A percentile compares a stretch with the other conserved stretches of the same genome.
These are phyloP conservation scores for Ophioninae sp. DNA, from an alignment of 2,888 invertebrate genomes.

Conservation along the genomic window DNA sequence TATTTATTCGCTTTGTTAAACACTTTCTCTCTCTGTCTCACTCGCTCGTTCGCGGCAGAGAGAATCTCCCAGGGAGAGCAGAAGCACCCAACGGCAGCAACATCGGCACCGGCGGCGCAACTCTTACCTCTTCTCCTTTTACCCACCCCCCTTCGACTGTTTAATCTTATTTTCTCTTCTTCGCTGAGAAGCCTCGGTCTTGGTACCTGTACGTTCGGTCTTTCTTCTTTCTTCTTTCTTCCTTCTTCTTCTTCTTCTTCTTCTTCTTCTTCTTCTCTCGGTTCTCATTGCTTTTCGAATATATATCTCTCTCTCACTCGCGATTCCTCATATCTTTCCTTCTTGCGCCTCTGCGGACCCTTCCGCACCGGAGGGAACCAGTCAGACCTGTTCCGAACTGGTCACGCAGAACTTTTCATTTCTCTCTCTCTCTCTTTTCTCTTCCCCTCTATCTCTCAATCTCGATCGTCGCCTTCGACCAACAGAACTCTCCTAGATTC, in stretches of 20 bases:
- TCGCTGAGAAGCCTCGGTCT: slow-evolving; percentile 28
- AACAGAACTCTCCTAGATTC: slow-evolving; percentile 34
- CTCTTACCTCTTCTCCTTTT: slow-evolving; percentile 44
- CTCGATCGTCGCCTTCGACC: slow-evolving; percentile 28
- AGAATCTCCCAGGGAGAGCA: slow-evolving; percentile 49
- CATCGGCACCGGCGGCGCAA: slow-evolving; percentile 43
- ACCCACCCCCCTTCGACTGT: slow-evolving; percentile 47
- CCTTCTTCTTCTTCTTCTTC: slow-evolving; percentile 18
- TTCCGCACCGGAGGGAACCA: slow-evolving; percentile 58
- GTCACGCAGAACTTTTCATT: slow-evolving; percentile 77
- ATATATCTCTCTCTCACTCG: slow-evolving; percentile 17
- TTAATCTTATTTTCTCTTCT: slow-evolving; percentile 61
- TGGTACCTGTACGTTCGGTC: slow-evolving; percentile 43
- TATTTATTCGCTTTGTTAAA: slow-evolving; percentile 1
- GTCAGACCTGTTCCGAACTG: slow-evolving; percentile 63
- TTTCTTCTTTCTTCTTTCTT: slow-evolving; percentile 30
- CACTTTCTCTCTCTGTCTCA: slow-evolving; percentile 18
- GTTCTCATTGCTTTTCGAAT: slow-evolving; percentile 17
- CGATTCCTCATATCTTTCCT: slow-evolving; percentile 35
- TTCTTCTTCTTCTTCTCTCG: slow-evolving; percentile 14
- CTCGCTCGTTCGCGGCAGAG: slow-evolving; percentile 29
- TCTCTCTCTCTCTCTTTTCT: slow-evolving; percentile 68
- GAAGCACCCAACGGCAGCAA: slow-evolving; percentile 51
- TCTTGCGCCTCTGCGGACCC: slow-evolving; percentile 14
- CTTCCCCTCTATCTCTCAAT: slow-evolving; percentile 25